Conservation (phyloP, 2,113 vertebrate genomes). For the Lepidothrix coronata region DNA sequence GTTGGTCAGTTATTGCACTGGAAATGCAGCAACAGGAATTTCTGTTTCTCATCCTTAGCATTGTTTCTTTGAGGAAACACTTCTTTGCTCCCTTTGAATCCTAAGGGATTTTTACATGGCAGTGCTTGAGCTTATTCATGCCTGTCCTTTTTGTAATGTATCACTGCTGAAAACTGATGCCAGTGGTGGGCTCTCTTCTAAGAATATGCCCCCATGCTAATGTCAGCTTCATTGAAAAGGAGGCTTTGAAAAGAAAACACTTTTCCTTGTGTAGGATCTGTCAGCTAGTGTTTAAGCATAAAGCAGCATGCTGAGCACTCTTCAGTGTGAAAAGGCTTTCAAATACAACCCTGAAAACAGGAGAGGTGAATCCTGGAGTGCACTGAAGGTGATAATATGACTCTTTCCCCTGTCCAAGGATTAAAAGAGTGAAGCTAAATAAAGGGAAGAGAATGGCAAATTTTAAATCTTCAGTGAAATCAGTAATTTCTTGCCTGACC, state of each 20-base stretch:
- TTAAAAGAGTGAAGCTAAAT: conserved; percentile 8
- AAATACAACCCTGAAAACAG: not conserved
- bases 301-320: not conserved
- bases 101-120: not conserved
- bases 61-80: not conserved
- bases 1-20: not conserved
- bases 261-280: not conserved
- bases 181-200: not conserved
- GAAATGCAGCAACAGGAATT: not conserved
- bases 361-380: not conserved
- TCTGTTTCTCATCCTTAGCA: not conserved
- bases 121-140: not conserved
- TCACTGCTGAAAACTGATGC: not conserved
- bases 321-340: not conserved
- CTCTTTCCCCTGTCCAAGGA: not conserved
- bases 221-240: not conserved
- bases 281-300: not conserved
- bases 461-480: not conserved
- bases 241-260: not conserved
- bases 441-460: not conserved
- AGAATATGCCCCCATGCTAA: not conserved
- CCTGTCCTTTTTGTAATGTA: not conserved
- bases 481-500: not conserved
- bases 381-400: not conserved
- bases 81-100: not conserved